Percentiles rank a stretch among this genome's conserved stretches.
Conservation (phyloP, 2,797 vertebrate genomes). For the Diceros bicornis region DNA sequence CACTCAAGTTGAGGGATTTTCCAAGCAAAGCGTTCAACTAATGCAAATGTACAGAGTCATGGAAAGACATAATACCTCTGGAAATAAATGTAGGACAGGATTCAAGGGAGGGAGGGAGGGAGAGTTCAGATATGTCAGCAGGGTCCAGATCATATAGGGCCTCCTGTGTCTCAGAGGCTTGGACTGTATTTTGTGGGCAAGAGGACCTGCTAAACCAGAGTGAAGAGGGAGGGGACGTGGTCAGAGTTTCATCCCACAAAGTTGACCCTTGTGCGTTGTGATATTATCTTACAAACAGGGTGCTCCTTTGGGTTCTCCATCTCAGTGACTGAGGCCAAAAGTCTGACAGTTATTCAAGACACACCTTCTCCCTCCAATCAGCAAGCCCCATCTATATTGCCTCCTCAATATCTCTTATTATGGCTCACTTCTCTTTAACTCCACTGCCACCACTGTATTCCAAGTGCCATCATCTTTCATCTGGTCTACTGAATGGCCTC, state of each 20-base stretch:
- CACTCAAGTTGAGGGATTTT: not conserved
- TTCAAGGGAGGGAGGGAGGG: not conserved
- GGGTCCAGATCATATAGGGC: not conserved
- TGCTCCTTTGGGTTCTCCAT: not conserved
- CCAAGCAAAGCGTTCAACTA: not conserved
- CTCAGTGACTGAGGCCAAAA: not conserved
- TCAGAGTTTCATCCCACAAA: not conserved
- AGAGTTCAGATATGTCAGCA: not conserved
- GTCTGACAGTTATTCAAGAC: not conserved
- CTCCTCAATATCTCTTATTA: not conserved
- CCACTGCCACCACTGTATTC: not conserved
- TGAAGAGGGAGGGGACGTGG: not conserved
- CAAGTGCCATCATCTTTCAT: not conserved
- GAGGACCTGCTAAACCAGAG: not conserved
- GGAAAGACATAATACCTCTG: not conserved
- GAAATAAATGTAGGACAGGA: not conserved
- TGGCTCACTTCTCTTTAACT: not conserved
- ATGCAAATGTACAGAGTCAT: not conserved
- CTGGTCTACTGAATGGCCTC: not conserved
- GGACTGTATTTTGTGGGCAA: not conserved
- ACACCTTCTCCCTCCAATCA: not conserved
- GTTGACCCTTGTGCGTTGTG: not conserved
- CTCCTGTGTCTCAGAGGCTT: not conserved
- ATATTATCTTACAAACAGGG: not conserved
- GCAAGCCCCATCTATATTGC: not conserved